Base-by-base conservation (phyloP, 2,113 vertebrate species). In the Hyperoodon ampullatus region DNA sequence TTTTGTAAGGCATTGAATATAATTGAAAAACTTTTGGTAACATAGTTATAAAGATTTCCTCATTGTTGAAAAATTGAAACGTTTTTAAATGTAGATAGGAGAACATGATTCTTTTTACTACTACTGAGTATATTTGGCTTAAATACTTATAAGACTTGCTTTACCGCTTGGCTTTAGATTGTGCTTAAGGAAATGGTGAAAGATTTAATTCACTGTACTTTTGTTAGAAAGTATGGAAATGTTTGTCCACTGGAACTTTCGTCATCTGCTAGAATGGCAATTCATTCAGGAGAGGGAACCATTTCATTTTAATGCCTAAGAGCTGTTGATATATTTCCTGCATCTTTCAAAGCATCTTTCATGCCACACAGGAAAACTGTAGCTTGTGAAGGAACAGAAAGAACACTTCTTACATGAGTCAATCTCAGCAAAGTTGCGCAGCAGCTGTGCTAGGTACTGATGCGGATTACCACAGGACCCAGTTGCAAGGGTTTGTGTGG, bases 281-380 rank as follows among this genome's bases (percentile, higher is more conserved):
- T 71, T 95, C 90, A 55, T 1, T n/a, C 75, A 68, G 87, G 78
- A 35, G 87, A 88, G 87, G 50, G 53, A 39, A 23, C 35, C 35
- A 10, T 86, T 96, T 97, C 58, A 55, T 92, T 97, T 94, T 92
- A 93, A 83, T 94, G 94, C 92, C 70, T 70, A 53, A 90, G 92
- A 96, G 74, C 80, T 92, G 78, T 95, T 87, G 86, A 84, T 95
- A 70, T n/a, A 83, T 71, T 96, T 88, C 82, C 74, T 93, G 65
- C 39, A 82, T 95, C 90, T 90, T 97, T 96, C 93, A 97, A 97
- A 96, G 30, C 88, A 96, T 97, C 93, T 97, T 96, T 97, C 78
- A 89, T 47, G 95, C 96, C 95, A 77, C 60, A 74, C 74, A 74
- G 74, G 90, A 94, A 87, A 97, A 97, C 70, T 70, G 70, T 1